Base-by-base conservation (phyloP, 2,888 invertebrate genomes). In the Aelia acuminata region DNA sequence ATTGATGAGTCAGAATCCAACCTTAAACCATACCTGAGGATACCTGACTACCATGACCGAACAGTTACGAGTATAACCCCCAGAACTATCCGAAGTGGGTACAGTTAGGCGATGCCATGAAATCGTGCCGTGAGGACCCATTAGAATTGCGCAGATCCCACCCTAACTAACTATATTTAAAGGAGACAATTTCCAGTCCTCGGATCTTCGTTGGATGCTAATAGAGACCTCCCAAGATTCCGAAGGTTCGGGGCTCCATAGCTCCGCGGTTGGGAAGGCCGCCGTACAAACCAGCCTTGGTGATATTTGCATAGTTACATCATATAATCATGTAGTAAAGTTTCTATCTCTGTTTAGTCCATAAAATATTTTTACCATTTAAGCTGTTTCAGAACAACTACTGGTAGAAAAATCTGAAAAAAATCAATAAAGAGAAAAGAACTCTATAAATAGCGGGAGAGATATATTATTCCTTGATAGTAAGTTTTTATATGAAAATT, bases 191-290 rank as follows among this genome's bases (percentile, higher is more conserved):
- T 70, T 70, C 63, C 18, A 70, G 63, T 70, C 63, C 20, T 35
- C 3, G 15, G 35, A 35, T 1, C 15, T 31, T 70, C 63, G 22
- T 70, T 35, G 18, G 18, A 70, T 70, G 63, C 63, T 35, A 70
- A 70, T 70, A 70, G 63, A 70, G 63, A 70, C 63, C 63, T 70
- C 63, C 63, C 63, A 70, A 35, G 35, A 35, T 18, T 35, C 63
- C 18, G n/a, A n/a, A n/a, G n/a, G n/a, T n/a, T 1, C 63, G 20
- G 63, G 7, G 31, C 35, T 35, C 31, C 15, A 70, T 31, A 15
- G 31, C 7, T 35, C 31, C 18, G 31, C 15, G 13, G 63, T 35
- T 13, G 13, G 18, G 26, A 57, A 3, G 57, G 8, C 7, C 18
- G 15, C 13, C 35, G 18, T 1, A 35, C 31, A 35, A 35, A 70